Evolutionary conservation across 2,797 vertebrate genomes (phyloP).

Genomic region (Esox masquinongy): DNA sequence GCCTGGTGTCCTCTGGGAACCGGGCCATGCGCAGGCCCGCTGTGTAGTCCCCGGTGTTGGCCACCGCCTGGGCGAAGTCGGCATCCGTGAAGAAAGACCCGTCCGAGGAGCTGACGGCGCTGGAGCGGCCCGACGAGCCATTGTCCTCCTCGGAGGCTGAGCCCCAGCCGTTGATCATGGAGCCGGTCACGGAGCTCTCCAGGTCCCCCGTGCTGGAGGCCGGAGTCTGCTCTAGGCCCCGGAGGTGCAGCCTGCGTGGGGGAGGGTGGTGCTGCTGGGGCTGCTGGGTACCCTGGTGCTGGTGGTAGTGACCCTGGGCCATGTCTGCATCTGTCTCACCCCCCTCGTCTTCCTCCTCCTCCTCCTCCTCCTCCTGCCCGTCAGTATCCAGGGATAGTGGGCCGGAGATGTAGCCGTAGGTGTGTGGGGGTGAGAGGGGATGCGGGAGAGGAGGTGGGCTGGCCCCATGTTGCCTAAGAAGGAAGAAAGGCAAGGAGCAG

Average conservation of each 20-base stretch:
- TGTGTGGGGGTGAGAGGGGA: constrained; percentile 84
- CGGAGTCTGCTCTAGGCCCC: constrained; percentile 89
- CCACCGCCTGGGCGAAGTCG: constrained; percentile 89
- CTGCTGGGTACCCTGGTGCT: constrained; percentile 53
- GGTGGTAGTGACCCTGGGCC: constrained; percentile 73
- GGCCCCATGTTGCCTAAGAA: constrained; percentile 73
- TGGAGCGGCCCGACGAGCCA: constrained; percentile 88
- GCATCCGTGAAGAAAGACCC: constrained; percentile 94
- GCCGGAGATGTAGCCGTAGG: constrained; percentile 87
- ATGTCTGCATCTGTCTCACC: constrained; percentile 72
- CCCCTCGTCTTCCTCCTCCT: constrained; percentile 61
- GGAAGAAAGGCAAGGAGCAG: constrained; percentile 17
- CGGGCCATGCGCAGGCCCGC: constrained; percentile 75
- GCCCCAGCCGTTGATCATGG: constrained; percentile 97
- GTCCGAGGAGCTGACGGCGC: constrained; percentile 87
- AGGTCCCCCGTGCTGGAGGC: constrained; percentile 91
- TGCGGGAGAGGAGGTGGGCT: constrained; percentile 78
- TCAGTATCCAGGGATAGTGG: constrained; percentile 85
- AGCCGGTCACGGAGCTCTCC: constrained; percentile 90
- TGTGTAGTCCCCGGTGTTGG: constrained; percentile 82
- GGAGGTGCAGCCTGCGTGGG: constrained; percentile 77
- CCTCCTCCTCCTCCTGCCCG: constrained; percentile 80
- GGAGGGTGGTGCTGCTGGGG: constrained; percentile 58
- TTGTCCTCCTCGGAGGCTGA: constrained; percentile 93
- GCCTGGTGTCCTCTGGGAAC: constrained; percentile 55